Base-by-base conservation (phyloP, 2,888 invertebrate genomes). In the Sarcophaga rosellei region DNA sequence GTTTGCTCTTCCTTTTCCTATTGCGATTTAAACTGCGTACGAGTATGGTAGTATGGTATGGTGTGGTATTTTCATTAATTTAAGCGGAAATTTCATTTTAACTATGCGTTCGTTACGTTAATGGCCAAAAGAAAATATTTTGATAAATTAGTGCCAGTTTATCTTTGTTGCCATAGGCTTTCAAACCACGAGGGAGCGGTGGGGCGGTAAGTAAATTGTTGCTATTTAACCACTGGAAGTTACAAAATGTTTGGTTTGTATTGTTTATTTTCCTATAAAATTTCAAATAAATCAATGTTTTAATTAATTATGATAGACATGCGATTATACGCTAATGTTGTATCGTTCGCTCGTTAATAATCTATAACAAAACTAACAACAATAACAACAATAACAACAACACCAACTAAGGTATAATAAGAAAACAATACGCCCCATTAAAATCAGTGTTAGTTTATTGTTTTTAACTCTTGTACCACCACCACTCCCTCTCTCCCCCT, bases 231-330 rank as follows among this genome's bases (percentile, higher is more conserved):
- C 35, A 10, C 35, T 35, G 35, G 35, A 8, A 35, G 35, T 35
- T 35, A 35, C 35, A 35, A 35, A 35, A 35, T 10, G 35, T 2
- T 2, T 35, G 35, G 0, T 35, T 35, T 35, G 20, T 76, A 65
- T 76, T 72, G 57, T 47, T 75, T 70, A 21, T 45, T 44, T 73
- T 73, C 62, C 15, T 66, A 61, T 53, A 53, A 53, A 20, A 15
- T 76, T 76, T n/a, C 5, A 61, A 85, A 79, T 82, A 83, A 86
- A 86, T 84, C 77, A 86, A 86, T 81, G 75, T 78, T 78, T 44
- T 84, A 78, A 86, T 78, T 81, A 86, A 86, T 86, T 81, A 75
- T 75, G 25, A 84, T 61, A 84, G 86, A 84, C 84, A 86, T 84
- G 86, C 84, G 70, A 86, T 78, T 74, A 68, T 63, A 59, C 6